phyloP scores from a whole-genome alignment of 2,113 vertebrate genomes.

The chimpanzee (Pan troglodytes) region DNA sequence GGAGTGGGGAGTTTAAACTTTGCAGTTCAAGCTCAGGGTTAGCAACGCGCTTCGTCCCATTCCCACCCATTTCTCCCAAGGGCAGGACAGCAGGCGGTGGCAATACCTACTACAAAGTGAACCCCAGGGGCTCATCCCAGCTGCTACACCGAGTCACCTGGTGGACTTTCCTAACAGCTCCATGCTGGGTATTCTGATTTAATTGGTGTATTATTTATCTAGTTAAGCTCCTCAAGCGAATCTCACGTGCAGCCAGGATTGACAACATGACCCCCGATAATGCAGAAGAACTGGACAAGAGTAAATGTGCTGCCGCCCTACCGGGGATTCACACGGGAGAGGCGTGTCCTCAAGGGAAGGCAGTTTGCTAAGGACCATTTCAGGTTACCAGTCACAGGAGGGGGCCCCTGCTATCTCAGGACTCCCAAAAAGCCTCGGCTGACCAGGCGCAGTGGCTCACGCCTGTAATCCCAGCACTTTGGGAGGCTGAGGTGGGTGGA shows the following conservation, averaged over 20 bases:
- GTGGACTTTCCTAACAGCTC: too few species aligned
- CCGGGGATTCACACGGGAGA: too few species aligned
- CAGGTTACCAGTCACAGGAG: background rate
- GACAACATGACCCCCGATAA: background rate
- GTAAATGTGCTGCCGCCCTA: background rate
- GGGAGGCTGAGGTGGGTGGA: too few species aligned
- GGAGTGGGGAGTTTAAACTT: background rate
- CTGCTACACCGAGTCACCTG: rapidly evolving
- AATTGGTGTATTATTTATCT: background rate
- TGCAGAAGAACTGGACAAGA: background rate
- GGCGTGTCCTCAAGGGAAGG: background rate
- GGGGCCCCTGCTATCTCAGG: too few species aligned
- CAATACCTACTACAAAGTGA: too few species aligned
- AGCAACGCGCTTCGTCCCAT: background rate
- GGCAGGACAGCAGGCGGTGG: rapidly evolving
- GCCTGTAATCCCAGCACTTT: too few species aligned
- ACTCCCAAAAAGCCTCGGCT: background rate
- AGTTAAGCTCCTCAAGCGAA: too few species aligned
- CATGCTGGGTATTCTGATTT: background rate
- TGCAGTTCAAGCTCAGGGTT: too few species aligned
- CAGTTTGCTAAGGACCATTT: background rate
- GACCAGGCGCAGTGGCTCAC: too few species aligned
- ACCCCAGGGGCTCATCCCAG: rapidly evolving
- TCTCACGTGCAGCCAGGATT: too few species aligned
- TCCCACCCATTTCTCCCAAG: background rate